phyloP scores from a whole-genome alignment of 37 sponge, comb jelly and placozoan genomes.

The Ephydatia muelleri region DNA sequence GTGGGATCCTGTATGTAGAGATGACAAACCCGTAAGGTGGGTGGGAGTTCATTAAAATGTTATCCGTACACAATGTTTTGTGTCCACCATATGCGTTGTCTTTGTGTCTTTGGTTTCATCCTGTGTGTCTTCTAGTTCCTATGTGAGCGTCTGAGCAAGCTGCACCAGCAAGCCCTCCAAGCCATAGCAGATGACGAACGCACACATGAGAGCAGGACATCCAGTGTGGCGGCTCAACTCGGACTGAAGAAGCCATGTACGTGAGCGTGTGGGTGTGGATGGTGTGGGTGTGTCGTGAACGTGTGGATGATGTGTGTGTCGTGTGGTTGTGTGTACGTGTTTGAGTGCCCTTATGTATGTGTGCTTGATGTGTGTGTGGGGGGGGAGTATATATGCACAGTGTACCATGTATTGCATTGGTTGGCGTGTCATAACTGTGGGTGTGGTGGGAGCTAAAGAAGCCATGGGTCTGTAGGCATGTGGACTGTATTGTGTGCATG shows the following conservation, averaged over 20 bases:
- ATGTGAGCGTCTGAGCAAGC: constrained; percentile 79
- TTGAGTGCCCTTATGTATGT: neutral
- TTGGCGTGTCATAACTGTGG: no score
- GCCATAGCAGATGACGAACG: constrained; percentile 26
- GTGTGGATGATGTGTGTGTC: constrained; percentile 15
- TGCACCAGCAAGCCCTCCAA: constrained; percentile 66
- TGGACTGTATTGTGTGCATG: neutral
- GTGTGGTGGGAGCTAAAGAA: no score
- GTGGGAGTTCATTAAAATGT: no score
- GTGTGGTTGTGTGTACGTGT: neutral
- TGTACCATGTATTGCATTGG: no score
- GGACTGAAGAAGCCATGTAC: constrained; percentile 73
- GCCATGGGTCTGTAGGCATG: neutral
- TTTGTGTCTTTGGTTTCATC: no score
- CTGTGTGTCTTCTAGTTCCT: constrained; percentile 54
- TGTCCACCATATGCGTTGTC: no score
- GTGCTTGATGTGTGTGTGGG: neutral
- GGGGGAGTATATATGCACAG: no score
- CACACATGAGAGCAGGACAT: constrained; percentile 21
- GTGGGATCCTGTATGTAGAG: no score
- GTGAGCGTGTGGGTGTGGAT: neutral
- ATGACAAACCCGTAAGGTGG: no score
- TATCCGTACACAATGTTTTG: no score
- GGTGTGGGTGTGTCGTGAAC: neutral
- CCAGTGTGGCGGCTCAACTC: constrained; percentile 55